Evolutionary conservation across 2,113 vertebrate genomes (phyloP), one percentile per base, ranked within the genome.

Genomic region (Callipepla californica): DNA sequence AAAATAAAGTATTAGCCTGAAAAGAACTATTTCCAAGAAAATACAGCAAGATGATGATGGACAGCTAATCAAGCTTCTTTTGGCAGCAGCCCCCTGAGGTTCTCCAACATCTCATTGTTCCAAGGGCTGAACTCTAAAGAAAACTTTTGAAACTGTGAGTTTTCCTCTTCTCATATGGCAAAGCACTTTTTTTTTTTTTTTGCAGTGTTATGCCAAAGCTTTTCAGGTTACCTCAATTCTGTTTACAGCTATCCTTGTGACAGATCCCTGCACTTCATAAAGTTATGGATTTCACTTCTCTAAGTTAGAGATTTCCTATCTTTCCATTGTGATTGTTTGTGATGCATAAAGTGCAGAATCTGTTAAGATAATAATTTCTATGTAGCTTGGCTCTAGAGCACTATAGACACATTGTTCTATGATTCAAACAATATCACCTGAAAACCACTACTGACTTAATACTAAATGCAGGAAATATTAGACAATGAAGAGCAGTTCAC

Each of bases 1-100:
- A 38, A 87, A 94, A 87, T 92, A 88, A 89, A 42, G 67, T 76
- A 23, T 30, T 50, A 87, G 23, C 53, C 84, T 84, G 74, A 72
- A 69, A 95, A 32, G 48, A 85, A 62, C 11, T 26, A 13, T 69
- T 79, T 87, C 80, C 50, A 66, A 42, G 89, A 76, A 89, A 93
- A 82, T 79, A 25, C 15, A 76, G 36, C 30, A 76, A 58, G n/a
- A 5, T 69, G 48, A 36, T 87, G 91, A 93, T 79, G 42, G 95
- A 89, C 80, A 84, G 80, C 55, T 79, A 82, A 87, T 87, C 74
- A 85, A 85, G 80, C 13, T 16, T 79, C 40, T 79, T 1, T 58
- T 81, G 90, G 45, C 90, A 92, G 67, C 44, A 92, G 34, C 18
- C 66, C 80, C 81, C 59, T 59, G 55, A 62, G 85, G 87, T 62